Conservation (phyloP, 2,113 vertebrate genomes). For the Ctenodactylus gundi region DNA sequence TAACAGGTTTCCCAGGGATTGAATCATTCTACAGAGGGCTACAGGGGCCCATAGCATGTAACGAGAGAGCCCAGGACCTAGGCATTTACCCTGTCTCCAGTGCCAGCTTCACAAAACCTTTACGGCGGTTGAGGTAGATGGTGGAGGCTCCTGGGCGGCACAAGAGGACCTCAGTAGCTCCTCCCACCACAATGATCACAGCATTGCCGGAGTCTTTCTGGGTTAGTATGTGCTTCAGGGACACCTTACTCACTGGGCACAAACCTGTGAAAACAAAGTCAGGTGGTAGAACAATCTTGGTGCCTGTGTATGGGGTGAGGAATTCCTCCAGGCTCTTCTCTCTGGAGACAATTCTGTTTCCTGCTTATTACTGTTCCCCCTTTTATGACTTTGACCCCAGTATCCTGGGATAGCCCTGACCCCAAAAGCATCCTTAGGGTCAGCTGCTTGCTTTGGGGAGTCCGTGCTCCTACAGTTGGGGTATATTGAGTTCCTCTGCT, state of each 20-base stretch:
- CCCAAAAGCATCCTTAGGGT: background rate
- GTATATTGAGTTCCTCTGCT: slow-evolving; percentile 14
- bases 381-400: background rate
- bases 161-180: slow-evolving; percentile 76
- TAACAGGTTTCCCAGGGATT: slow-evolving; percentile 26
- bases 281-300: background rate
- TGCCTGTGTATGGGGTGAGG: background rate
- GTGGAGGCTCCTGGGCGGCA: slow-evolving; percentile 48
- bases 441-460: background rate
- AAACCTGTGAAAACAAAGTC: slow-evolving; percentile 72
- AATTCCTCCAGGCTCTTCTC: background rate
- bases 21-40: background rate
- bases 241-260: slow-evolving; percentile 71
- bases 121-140: slow-evolving; percentile 68
- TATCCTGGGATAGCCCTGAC: background rate
- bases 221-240: slow-evolving; percentile 76
- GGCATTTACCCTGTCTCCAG: slow-evolving; percentile 77
- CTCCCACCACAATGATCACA: slow-evolving; percentile 75
- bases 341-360: background rate
- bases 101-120: slow-evolving; percentile 82
- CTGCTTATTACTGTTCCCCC: background rate
- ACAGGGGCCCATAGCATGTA: background rate
- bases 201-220: slow-evolving; percentile 72
- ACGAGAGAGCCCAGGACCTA: background rate
- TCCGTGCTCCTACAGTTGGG: background rate